Percentiles rank a stretch among this genome's conserved stretches.
Evolutionary conservation across 1,140 invertebrate species (phyloP).

Genomic region (Acromyrmex heyeri): DNA sequence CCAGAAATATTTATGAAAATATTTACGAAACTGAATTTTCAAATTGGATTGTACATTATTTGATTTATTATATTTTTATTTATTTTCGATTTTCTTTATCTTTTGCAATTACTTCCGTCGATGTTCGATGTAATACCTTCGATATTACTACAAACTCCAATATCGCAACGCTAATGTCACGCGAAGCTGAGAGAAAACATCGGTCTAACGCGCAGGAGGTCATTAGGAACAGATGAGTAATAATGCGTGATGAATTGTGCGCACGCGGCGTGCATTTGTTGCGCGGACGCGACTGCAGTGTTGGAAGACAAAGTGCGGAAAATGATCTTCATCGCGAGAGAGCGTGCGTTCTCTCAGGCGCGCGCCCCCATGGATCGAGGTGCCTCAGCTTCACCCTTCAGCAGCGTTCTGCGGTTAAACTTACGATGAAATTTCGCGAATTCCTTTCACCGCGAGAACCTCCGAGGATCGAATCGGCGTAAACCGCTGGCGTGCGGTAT

Average conservation of each 20-base stretch:
- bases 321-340: conserved; percentile 23
- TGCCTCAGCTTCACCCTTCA: background rate
- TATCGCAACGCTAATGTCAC: conserved; percentile 1
- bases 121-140: background rate
- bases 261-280: conserved; percentile 41
- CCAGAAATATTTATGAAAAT: background rate
- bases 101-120: background rate
- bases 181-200: conserved; percentile 13
- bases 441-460: conserved; percentile 36
- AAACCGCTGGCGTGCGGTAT: conserved; percentile 40
- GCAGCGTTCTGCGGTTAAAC: conserved; percentile 24
- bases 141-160: background rate
- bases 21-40: background rate
- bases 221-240: conserved; percentile 49
- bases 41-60: background rate
- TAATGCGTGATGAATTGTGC: conserved; percentile 55
- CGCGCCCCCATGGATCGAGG: background rate
- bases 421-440: conserved; percentile 52
- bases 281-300: conserved; percentile 21
- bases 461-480: background rate
- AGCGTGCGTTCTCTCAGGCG: background rate
- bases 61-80: background rate
- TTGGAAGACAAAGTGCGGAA: conserved; percentile 28
- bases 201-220: background rate
- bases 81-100: background rate